Base-by-base conservation (phyloP, 1,140 invertebrate genomes). In the Popillia japonica region DNA sequence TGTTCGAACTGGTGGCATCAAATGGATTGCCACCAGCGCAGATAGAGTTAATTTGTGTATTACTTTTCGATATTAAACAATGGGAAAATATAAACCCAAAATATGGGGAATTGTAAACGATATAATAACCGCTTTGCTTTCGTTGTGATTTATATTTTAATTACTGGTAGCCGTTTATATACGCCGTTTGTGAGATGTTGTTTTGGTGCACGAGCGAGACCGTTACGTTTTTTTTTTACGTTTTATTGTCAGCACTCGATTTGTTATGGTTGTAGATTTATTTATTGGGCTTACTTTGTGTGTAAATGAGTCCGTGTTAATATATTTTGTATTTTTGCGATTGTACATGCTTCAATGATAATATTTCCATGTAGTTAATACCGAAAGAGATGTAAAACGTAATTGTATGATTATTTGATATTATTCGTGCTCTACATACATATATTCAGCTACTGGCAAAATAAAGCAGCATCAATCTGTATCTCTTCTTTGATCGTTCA, bases 1-100 rank as follows among this genome's bases (percentile, higher is more conserved):
- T n/a, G 17, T 48, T 48, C 17, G 14, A 17, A 7, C 48, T 14
- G 14, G n/a, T 55, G 6, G 48, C 14, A n/a, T 55, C 11, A 7
- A 55, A 1, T 34, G 27, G 4, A 34, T 34, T 4, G 48, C 14
- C 48, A 17, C 17, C 48, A 55, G 48, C 14, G 17, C 6, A 14
- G 11, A 14, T 3, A 14, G 48, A 14, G 48, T 55, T 55, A 55
- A 55, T 55, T 55, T 55, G 48, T 55, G 17, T 55, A 55, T 55
- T 55, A 55, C 48, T 55, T n/a, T 34, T 55, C 48, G 48, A 55
- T 55, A 17, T 55, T 55, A 55, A 55, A 55, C 48, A 55, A 55
- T 55, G 48, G 14, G 48, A 55, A 55, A 55, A 55, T 55, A 55
- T 55, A 17, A 55, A 55, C 11, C 48, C 17, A 14, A 55, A 55